phyloP scores from a whole-genome alignment of 2,113 vertebrate species.

The Circaetus cinerascens region DNA sequence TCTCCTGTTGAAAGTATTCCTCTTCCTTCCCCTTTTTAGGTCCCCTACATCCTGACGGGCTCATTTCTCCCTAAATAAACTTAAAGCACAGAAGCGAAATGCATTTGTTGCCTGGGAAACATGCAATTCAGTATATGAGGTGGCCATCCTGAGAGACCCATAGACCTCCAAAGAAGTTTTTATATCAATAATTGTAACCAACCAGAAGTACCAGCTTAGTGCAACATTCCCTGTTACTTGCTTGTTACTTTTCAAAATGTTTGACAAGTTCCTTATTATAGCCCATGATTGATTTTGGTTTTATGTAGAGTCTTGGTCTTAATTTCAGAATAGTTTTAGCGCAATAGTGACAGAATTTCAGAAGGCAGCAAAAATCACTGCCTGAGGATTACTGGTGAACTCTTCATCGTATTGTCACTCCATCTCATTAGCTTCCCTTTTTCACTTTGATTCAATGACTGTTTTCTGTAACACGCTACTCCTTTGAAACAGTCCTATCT shows the following conservation, averaged over 20 bases:
- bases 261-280: neutral
- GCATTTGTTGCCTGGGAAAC: slow-evolving; percentile 63
- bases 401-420: neutral
- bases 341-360: neutral
- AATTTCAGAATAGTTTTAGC: neutral
- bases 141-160: slow-evolving; percentile 28
- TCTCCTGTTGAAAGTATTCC: slow-evolving; percentile 17
- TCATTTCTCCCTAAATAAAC: slow-evolving; percentile 55
- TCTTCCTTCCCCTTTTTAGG: slow-evolving; percentile 43
- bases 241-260: neutral
- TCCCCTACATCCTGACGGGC: slow-evolving; percentile 13
- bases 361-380: neutral
- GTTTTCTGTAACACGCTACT: neutral
- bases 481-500: neutral
- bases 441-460: neutral
- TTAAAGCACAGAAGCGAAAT: slow-evolving; percentile 50
- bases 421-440: neutral
- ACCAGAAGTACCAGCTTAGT: slow-evolving; percentile 10
- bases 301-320: neutral
- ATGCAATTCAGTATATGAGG: neutral
- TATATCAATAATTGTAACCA: neutral
- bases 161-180: slow-evolving; percentile 66
- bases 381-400: neutral
- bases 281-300: neutral
- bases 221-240: neutral